These are phyloP conservation scores for Sphaeridia pumilis DNA, from an alignment of 2,888 invertebrate genomes.

Conservation along the genomic window DNA sequence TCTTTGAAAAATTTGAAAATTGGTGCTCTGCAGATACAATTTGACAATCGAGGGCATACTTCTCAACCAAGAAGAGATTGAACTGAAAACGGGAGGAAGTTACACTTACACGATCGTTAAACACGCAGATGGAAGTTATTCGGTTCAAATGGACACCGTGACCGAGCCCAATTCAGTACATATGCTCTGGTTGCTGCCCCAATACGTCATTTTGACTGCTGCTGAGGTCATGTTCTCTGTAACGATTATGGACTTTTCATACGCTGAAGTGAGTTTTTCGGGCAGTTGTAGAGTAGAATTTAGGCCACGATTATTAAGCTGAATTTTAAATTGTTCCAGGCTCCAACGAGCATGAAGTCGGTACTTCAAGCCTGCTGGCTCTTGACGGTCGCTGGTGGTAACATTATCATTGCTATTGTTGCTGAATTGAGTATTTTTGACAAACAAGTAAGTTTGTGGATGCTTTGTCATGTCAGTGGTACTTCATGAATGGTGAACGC, in stretches of 20 bases:
- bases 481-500: no score
- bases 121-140: background rate
- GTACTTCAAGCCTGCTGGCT: constrained; percentile 86
- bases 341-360: constrained; percentile 86
- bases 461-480: no score
- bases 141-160: constrained; percentile 39
- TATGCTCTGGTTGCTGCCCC: constrained; percentile 77
- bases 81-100: constrained; percentile 2
- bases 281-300: no score
- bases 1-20: background rate
- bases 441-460: constrained; percentile 55
- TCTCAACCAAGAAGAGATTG: background rate
- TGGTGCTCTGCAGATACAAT: background rate
- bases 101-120: background rate
- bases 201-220: constrained; percentile 78
- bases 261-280: constrained; percentile 57
- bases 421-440: constrained; percentile 65
- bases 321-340: no score
- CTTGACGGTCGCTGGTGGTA: constrained; percentile 84
- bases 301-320: no score
- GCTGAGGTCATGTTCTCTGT: constrained; percentile 95
- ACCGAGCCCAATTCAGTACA: constrained; percentile 62
- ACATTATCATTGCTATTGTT: constrained; percentile 79
- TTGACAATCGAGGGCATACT: background rate
- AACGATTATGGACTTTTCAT: constrained; percentile 90